Evolutionary conservation across 2,888 invertebrate species (phyloP).

Genomic region (Aplocera efformata): DNA sequence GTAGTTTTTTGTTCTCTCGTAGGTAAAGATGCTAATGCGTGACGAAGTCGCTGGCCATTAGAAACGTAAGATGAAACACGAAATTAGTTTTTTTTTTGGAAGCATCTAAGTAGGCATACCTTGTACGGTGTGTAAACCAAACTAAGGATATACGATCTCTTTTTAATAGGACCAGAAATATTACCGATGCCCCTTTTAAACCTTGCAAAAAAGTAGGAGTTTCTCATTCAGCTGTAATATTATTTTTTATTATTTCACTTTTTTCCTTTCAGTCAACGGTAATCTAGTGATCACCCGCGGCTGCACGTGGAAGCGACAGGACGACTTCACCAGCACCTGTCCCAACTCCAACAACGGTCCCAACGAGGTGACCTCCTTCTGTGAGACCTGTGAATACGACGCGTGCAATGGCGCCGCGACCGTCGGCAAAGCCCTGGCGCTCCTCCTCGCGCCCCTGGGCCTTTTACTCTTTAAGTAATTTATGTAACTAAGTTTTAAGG

Average conservation of each 20-base stretch:
- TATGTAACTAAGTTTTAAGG: constrained; percentile 6
- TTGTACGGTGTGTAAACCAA: too few species aligned
- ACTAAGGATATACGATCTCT: too few species aligned
- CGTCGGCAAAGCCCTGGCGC: constrained; percentile 63
- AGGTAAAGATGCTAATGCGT: constrained; percentile 26
- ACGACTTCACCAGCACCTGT: constrained; percentile 75
- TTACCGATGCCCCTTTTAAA: too few species aligned
- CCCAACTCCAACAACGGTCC: constrained; percentile 66
- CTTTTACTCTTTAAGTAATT: constrained; percentile 66
- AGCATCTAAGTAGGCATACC: too few species aligned
- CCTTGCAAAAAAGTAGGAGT: too few species aligned
- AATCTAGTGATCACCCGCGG: constrained; percentile 76
- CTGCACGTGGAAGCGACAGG: constrained; percentile 80
- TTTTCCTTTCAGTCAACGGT: constrained; percentile 71
- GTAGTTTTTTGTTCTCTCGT: constrained; percentile 16
- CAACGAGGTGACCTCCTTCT: constrained; percentile 80
- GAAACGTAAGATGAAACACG: too few species aligned
- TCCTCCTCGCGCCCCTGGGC: constrained; percentile 61
- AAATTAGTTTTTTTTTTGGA: too few species aligned
- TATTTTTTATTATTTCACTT: constrained; percentile 4
- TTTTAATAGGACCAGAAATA: too few species aligned
- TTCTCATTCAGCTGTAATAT: too few species aligned
- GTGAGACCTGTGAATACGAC: constrained; percentile 85
- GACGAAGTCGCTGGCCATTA: too few species aligned
- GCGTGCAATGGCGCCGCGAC: constrained; percentile 83